Base-by-base conservation (phyloP, 2,113 vertebrate genomes). In the Chaetura pelagica region DNA sequence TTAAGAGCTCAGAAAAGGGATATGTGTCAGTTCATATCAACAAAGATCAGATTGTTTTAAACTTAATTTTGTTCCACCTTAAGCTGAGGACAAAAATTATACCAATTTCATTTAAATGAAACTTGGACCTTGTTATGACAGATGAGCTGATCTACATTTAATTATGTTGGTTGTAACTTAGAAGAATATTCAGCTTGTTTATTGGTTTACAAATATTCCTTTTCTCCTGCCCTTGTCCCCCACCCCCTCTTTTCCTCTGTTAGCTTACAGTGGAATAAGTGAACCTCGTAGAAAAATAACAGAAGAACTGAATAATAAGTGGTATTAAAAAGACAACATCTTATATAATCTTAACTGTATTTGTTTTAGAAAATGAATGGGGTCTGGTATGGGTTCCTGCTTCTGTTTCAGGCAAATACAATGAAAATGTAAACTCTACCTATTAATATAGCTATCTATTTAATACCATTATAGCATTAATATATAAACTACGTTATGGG, bases 291-390 rank as follows among this genome's bases (percentile, higher is more conserved):
- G 52, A 4, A 84, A 92, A 86, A 81, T 67, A 86, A 54, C 22
- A 46, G 62, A 91, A 64, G 52, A 92, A 61, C 19, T 68, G 52
- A 94, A 90, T 87, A 87, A 6, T 23, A 23, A 48, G 18, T 42
- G 75, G 5, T 14, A n/a, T 77, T 17, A 69, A 76, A 75, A 61
- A 29, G 21, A 82, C 2, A 9, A 80, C 24, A 64, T 89, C 34
- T 90, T 75, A 71, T 40, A 52, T 29, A 58, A 82, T 19, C 87
- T 84, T 91, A 86, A 19, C 27, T 69, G 12, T 68, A 75, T 87
- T 92, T 87, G 17, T 57, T 96, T 91, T 76, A 64, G 77, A 89
- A 76, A 54, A 69, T 32, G 68, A 88, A 73, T 55, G 16, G 86
- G 15, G 13, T 86, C 35, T 74, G 38, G 6, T 79, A 59, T 88